Evolutionary conservation across 2,888 invertebrate genomes (phyloP), one percentile per base, ranked within the genome.

Genomic region (Pseudoips prasinana): DNA sequence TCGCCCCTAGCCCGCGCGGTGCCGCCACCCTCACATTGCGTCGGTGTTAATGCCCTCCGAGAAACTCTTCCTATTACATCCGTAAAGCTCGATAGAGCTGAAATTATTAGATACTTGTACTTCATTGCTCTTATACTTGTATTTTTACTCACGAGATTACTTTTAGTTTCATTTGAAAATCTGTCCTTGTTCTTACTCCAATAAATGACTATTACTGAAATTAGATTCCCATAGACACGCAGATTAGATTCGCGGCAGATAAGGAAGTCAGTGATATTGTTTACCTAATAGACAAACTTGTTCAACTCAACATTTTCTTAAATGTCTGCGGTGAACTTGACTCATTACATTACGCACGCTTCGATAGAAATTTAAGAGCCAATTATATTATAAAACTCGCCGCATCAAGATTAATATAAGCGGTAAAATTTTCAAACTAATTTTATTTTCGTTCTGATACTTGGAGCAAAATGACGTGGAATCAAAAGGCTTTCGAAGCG

Each of bases 1-100:
- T 60, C 42, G 47, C 45, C 49, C 40, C 39, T 51, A 38, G 44
- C 48, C 44, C 54, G 52, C 53, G 45, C 47, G 51, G 45, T 46
- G 52, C 53, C 49, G 52, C 53, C 49, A 38, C 53, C 45, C 56
- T 60, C 52, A 60, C 63, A 66, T 60, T 68, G 65, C 66, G 65
- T 50, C 63, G 64, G 63, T 68, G 70, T 66, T 65, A 70, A 70
- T 69, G 64, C 64, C 68, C 71, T 67, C 46, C 46, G 38, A 35
- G 37, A 56, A 49, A 51, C 43, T 55, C 48, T 49, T 57, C 42
- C 29, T 40, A 40, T 50, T 39, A 56, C 44, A 47, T 47, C 40
- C 39, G 44, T 43, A 32, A 46, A 39, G 29, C 34, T 37, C 34
- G 35, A 52, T 43, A 39, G 34, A 50, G 25, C 37, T 25, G 14